Percentiles rank a stretch among this genome's conserved stretches.
phyloP scores from a whole-genome alignment of 1,140 invertebrate species.

The Nasonia giraulti region DNA sequence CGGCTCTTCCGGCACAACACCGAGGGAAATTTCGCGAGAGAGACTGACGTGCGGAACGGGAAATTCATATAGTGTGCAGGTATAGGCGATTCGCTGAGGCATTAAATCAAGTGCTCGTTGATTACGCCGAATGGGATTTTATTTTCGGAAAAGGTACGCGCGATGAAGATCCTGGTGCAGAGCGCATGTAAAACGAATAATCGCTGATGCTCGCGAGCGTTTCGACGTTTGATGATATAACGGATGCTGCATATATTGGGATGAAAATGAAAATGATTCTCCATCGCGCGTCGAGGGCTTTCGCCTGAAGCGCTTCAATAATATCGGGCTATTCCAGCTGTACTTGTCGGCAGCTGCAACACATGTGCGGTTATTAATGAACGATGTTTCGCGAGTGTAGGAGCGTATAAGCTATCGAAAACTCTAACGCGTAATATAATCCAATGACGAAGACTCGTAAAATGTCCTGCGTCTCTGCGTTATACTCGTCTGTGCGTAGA shows the following conservation, averaged over 20 bases:
- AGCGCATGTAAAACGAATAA: not conserved
- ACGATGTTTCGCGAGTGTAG: too few relatives aligned
- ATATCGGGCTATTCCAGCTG: too few relatives aligned
- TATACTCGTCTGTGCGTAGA: slow-evolving; percentile 8
- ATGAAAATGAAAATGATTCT: slow-evolving; percentile 5
- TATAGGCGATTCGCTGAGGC: not conserved
- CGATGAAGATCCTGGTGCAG: not conserved
- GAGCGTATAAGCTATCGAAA: too few relatives aligned
- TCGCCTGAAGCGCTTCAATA: not conserved
- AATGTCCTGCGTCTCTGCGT: not conserved
- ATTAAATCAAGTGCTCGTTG: slow-evolving; percentile 43
- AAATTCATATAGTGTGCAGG: slow-evolving; percentile 1
- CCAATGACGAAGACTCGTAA: slow-evolving; percentile 27
- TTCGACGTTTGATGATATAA: not conserved
- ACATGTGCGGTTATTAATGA: too few relatives aligned
- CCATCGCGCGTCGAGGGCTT: not conserved
- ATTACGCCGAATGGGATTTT: slow-evolving; percentile 37
- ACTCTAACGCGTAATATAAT: too few relatives aligned
- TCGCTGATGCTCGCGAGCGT: not conserved
- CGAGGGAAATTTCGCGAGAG: slow-evolving; percentile 25
- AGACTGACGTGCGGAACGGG: slow-evolving; percentile 10
- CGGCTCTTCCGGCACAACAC: slow-evolving; percentile 8
- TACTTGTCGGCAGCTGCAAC: too few relatives aligned
- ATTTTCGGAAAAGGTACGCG: not conserved
- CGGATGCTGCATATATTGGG: not conserved